Evolutionary conservation across 2,888 invertebrate genomes (phyloP).

Genomic region (Autographa gamma): DNA sequence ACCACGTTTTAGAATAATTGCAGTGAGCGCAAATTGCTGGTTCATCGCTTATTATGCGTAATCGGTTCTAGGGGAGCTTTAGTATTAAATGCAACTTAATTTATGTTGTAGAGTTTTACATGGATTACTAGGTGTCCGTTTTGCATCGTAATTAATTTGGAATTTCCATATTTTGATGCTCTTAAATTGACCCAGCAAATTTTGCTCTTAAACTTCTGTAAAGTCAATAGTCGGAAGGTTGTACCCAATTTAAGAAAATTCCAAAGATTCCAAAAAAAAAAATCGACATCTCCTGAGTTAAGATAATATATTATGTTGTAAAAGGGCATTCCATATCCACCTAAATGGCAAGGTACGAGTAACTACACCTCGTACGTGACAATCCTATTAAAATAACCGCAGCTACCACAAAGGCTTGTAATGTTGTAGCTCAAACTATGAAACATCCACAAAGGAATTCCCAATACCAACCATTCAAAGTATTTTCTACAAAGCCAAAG

Average conservation of each 20-base stretch:
- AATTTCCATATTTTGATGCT: no score
- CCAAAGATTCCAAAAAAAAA: no score
- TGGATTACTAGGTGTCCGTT: not conserved
- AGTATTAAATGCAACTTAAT: not conserved
- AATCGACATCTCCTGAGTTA: not conserved
- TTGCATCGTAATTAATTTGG: no score
- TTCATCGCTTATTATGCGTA: constrained; percentile 20
- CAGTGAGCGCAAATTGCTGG: constrained; percentile 19
- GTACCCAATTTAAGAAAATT: not conserved
- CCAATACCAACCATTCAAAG: constrained; percentile 62
- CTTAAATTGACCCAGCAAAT: no score
- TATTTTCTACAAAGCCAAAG: constrained; percentile 70
- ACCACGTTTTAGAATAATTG: constrained; percentile 23
- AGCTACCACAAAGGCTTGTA: constrained; percentile 19
- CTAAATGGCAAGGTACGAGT: not conserved
- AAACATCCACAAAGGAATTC: constrained; percentile 75
- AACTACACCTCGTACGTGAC: constrained; percentile 33
- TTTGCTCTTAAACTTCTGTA: no score
- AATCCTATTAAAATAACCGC: constrained; percentile 30
- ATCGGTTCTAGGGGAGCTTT: not conserved
- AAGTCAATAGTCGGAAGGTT: no score
- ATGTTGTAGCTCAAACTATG: constrained; percentile 55
- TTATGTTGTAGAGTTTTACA: not conserved
- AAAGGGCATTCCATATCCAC: constrained; percentile 5
- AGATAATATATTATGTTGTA: not conserved